Evolutionary conservation across 1,140 invertebrate genomes (phyloP).

Genomic region (Drosophila tani): DNA sequence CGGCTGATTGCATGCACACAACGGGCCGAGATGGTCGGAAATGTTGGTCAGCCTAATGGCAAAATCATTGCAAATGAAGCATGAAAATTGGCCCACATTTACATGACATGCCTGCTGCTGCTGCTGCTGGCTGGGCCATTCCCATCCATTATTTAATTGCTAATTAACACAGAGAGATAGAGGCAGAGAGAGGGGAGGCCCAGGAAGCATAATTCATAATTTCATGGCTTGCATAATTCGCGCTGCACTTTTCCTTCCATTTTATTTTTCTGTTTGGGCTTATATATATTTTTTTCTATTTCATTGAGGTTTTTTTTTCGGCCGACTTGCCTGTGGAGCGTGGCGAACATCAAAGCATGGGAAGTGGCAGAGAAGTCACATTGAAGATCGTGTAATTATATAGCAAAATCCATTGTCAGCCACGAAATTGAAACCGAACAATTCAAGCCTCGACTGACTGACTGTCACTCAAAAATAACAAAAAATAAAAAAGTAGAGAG

Average conservation of each 20-base stretch:
- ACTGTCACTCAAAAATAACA: slow-evolving; percentile 35
- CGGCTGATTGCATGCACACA: slow-evolving; percentile 59
- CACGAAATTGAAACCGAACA: slow-evolving; percentile 80
- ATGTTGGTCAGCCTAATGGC: slow-evolving; percentile 72
- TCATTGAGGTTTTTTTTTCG: slow-evolving; percentile 31
- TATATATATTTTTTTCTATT: slow-evolving; percentile 5
- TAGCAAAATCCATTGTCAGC: slow-evolving; percentile 81
- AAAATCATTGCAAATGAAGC: slow-evolving; percentile 76
- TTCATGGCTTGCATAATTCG: slow-evolving; percentile 70
- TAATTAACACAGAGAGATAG: slow-evolving; percentile 61
- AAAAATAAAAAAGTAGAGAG: slow-evolving; percentile 5
- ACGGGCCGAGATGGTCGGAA: slow-evolving; percentile 51
- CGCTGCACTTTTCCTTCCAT: slow-evolving; percentile 63
- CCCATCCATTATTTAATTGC: slow-evolving; percentile 77
- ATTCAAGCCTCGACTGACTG: slow-evolving; percentile 61
- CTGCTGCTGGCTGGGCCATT: slow-evolving; percentile 42
- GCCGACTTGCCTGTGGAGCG: slow-evolving; percentile 74
- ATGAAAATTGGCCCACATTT: slow-evolving; percentile 78
- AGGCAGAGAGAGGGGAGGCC: neutral
- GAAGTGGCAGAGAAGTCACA: slow-evolving; percentile 58
- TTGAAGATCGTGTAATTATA: slow-evolving; percentile 81
- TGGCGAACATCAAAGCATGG: slow-evolving; percentile 74
- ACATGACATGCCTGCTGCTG: slow-evolving; percentile 27
- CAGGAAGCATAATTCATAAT: slow-evolving; percentile 75
- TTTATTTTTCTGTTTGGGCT: slow-evolving; percentile 16